Conservation (phyloP, 1,140 invertebrate genomes). For the Aphelenchoides fujianensis region DNA sequence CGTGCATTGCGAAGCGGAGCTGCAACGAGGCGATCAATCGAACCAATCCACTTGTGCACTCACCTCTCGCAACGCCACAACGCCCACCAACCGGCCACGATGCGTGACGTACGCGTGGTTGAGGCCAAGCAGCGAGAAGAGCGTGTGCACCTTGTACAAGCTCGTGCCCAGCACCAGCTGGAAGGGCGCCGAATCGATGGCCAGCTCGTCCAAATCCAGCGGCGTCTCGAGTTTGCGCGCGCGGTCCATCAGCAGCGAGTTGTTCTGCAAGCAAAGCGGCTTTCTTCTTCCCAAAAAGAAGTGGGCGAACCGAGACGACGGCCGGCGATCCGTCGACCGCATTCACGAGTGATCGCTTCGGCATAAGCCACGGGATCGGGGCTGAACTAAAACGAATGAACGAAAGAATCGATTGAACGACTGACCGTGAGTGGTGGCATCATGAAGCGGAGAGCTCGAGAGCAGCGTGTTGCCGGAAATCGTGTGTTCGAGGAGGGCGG, state of each 20-base stretch:
- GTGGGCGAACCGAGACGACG: too few species aligned
- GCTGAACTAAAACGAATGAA: not conserved
- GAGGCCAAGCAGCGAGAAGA: slow-evolving; percentile 93
- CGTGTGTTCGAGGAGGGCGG: slow-evolving; percentile 48
- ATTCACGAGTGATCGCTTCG: slow-evolving; percentile 7
- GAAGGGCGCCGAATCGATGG: slow-evolving; percentile 96
- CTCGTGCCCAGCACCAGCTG: slow-evolving; percentile 93
- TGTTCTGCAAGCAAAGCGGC: slow-evolving; percentile 24
- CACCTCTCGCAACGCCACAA: slow-evolving; percentile 91
- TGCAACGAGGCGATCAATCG: too few species aligned
- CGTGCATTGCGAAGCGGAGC: slow-evolving; percentile 51
- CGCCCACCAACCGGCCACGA: slow-evolving; percentile 87
- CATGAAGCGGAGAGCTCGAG: slow-evolving; percentile 57
- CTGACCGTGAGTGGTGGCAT: slow-evolving; percentile 43
- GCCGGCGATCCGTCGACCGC: not conserved
- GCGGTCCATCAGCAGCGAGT: slow-evolving; percentile 27
- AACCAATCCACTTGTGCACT: not conserved
- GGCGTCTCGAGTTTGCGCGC: slow-evolving; percentile 68
- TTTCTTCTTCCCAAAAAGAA: too few species aligned
- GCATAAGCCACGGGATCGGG: not conserved
- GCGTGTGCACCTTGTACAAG: slow-evolving; percentile 88
- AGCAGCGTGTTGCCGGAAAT: slow-evolving; percentile 57
- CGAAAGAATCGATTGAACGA: not conserved
- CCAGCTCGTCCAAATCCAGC: slow-evolving; percentile 81
- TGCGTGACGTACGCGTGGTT: slow-evolving; percentile 97